Evolutionary conservation across 1,140 invertebrate species (phyloP).

Genomic region (Sitophilus oryzae): DNA sequence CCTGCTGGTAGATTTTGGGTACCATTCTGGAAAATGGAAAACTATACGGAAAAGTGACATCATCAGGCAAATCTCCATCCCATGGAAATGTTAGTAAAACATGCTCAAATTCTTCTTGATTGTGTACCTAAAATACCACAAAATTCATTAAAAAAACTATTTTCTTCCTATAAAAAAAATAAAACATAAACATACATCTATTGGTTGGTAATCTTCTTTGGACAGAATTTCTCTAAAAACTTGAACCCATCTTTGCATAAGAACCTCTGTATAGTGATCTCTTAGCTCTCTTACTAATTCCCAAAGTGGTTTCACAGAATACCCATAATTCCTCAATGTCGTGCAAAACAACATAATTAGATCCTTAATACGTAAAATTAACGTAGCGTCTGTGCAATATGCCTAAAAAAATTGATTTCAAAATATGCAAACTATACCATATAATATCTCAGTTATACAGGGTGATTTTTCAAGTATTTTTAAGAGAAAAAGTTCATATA

Average conservation of each 20-base stretch:
- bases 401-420: slow-evolving; percentile 54
- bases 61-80: slow-evolving; percentile 74
- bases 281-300: slow-evolving; percentile 89
- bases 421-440: no score
- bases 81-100: slow-evolving; percentile 88
- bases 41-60: slow-evolving; percentile 67
- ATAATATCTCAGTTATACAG: no score
- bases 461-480: no score
- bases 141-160: no score
- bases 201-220: slow-evolving; percentile 89
- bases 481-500: no score
- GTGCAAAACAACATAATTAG: slow-evolving; percentile 94
- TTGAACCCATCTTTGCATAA: slow-evolving; percentile 93
- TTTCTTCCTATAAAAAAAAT: no score
- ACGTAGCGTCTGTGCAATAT: slow-evolving; percentile 85
- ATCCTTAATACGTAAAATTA: slow-evolving; percentile 94
- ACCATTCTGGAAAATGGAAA: slow-evolving; percentile 97
- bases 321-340: slow-evolving; percentile 89
- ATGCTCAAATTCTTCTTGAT: slow-evolving; percentile 74
- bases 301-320: slow-evolving; percentile 82
- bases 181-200: no score
- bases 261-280: slow-evolving; percentile 95
- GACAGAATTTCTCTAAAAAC: slow-evolving; percentile 92
- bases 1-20: slow-evolving; percentile 92
- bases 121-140: slow-evolving; percentile 53